Conservation (phyloP, 2,113 vertebrate species). For the Microtus pennsylvanicus region DNA sequence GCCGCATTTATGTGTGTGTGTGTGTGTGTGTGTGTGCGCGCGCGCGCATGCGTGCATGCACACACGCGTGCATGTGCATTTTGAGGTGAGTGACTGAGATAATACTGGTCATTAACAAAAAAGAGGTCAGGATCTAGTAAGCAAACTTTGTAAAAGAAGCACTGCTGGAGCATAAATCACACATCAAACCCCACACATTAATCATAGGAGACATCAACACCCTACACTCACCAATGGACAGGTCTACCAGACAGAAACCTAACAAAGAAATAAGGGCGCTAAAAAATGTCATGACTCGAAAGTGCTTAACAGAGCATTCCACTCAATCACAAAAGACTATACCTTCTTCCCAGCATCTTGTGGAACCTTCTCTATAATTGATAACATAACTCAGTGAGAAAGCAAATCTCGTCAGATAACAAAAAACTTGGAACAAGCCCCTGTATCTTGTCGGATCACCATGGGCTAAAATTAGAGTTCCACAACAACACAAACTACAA, state of each 20-base stretch:
- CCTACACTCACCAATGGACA: not conserved
- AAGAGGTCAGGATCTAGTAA: no score
- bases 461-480: not conserved
- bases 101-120: not conserved
- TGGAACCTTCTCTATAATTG: not conserved
- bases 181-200: not conserved
- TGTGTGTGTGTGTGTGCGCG: no score
- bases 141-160: not conserved
- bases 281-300: not conserved
- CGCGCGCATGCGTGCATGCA: rapidly evolving
- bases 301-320: not conserved
- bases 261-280: not conserved
- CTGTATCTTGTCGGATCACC: not conserved
- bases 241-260: not conserved
- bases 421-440: not conserved
- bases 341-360: not conserved
- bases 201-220: not conserved
- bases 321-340: not conserved
- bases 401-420: not conserved
- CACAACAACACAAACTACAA: not conserved
- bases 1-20: not conserved
- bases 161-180: not conserved
- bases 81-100: not conserved
- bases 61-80: not conserved
- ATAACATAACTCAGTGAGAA: not conserved